A percentile compares a stretch with the other conserved stretches of the same genome.
Evolutionary conservation across 2,888 invertebrate species (phyloP).

Genomic region (Acanthosepion pharaonis): DNA sequence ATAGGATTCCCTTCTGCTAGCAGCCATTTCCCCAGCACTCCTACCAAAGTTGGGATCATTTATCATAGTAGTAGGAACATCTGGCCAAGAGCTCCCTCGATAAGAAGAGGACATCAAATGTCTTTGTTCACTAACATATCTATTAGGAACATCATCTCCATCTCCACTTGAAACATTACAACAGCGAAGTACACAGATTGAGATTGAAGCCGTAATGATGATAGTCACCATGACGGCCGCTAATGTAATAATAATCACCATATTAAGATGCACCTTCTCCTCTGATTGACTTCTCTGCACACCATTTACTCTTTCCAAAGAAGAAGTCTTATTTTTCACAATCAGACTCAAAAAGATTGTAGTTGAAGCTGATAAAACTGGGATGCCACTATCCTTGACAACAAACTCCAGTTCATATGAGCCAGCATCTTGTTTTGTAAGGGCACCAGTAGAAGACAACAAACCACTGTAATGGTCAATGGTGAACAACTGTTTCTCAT

Average conservation of each 20-base stretch:
- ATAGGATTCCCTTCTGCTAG: neutral
- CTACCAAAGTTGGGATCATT: neutral
- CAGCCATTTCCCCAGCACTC: neutral
- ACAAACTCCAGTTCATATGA: constrained; percentile 1
- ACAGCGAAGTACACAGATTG: neutral
- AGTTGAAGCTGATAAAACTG: neutral
- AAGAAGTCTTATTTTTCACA: neutral
- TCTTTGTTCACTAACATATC: neutral
- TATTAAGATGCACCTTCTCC: neutral
- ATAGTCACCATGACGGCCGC: neutral
- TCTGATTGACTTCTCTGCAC: constrained; percentile 1
- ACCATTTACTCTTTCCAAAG: constrained; percentile 22
- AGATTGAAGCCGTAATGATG: neutral
- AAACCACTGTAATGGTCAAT: constrained; percentile 33
- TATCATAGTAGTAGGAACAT: constrained; percentile 12
- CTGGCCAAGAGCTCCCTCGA: constrained; percentile 20
- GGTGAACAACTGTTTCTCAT: constrained; percentile 33
- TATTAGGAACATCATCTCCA: constrained; percentile 15
- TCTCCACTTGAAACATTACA: neutral
- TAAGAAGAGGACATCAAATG: neutral
- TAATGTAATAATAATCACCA: constrained; percentile 22
- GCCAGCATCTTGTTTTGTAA: constrained; percentile 22
- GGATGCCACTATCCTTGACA: neutral
- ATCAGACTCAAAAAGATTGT: constrained; percentile 7
- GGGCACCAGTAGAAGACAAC: constrained; percentile 11